phyloP scores from a whole-genome alignment of 2,113 vertebrate species.

The Paralichthys olivaceus region DNA sequence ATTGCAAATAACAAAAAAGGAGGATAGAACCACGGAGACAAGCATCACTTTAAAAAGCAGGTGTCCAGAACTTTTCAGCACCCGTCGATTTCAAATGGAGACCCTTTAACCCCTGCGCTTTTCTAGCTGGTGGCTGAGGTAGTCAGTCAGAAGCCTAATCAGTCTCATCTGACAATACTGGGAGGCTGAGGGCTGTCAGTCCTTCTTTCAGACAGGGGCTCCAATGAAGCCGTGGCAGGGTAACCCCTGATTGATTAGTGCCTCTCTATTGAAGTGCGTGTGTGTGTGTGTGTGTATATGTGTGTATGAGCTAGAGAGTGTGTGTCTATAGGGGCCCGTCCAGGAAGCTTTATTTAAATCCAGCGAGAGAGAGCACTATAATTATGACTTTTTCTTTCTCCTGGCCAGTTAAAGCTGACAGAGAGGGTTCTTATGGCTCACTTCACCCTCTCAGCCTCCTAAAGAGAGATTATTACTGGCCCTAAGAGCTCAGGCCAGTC shows the following conservation, averaged over 20 bases:
- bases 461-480: slow-evolving; percentile 80
- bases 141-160: slow-evolving; percentile 82
- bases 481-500: slow-evolving; percentile 66
- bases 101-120: slow-evolving; percentile 81
- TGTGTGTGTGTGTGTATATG: slow-evolving; percentile 28
- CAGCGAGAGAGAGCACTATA: slow-evolving; percentile 75
- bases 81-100: slow-evolving; percentile 79
- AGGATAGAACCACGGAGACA: slow-evolving; percentile 73
- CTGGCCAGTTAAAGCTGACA: slow-evolving; percentile 77
- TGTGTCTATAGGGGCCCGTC: slow-evolving; percentile 68
- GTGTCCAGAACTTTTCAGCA: slow-evolving; percentile 84
- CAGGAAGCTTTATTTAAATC: slow-evolving; percentile 80
- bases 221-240: slow-evolving; percentile 76
- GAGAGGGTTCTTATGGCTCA: slow-evolving; percentile 80
- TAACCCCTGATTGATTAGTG: slow-evolving; percentile 83
- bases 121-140: slow-evolving; percentile 80
- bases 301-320: slow-evolving; percentile 22
- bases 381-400: slow-evolving; percentile 84
- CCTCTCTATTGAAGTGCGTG: slow-evolving; percentile 79
- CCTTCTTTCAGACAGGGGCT: slow-evolving; percentile 78
- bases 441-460: slow-evolving; percentile 78
- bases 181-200: slow-evolving; percentile 84
- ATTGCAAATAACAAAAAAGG: slow-evolving; percentile 79
- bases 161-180: slow-evolving; percentile 80
- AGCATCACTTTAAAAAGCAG: slow-evolving; percentile 85